A percentile compares a stretch with the other conserved stretches of the same genome.
phyloP scores from a whole-genome alignment of 2,113 vertebrate species.

The Centrocercus urophasianus region DNA sequence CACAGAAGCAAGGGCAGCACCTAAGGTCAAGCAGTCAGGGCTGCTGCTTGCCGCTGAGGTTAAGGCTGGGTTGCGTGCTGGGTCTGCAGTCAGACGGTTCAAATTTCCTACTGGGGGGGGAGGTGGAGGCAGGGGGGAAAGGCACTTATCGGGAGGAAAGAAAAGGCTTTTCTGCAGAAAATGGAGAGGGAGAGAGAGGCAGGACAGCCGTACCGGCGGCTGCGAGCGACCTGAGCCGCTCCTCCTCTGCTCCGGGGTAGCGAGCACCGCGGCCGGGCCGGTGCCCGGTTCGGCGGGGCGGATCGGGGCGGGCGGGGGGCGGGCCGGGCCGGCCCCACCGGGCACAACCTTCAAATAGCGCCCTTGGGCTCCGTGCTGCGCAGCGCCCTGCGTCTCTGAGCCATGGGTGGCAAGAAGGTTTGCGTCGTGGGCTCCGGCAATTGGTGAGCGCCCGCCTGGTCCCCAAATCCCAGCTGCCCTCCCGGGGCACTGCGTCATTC shows the following conservation, averaged over 20 bases:
- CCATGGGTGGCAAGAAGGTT: constrained; percentile 84
- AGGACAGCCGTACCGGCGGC: rapidly evolving
- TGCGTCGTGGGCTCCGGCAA: constrained; percentile 96
- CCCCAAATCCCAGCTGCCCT: neutral
- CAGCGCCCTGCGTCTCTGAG: neutral
- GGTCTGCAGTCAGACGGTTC: neutral
- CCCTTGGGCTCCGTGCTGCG: rapidly evolving
- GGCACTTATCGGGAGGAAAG: neutral
- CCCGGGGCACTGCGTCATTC: neutral
- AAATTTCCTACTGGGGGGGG: rapidly evolving
- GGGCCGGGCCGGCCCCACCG: neutral
- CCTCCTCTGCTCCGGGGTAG: neutral
- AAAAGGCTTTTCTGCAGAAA: neutral
- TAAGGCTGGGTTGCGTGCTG: neutral
- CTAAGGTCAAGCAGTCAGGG: neutral
- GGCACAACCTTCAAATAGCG: neutral
- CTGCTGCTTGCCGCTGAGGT: neutral
- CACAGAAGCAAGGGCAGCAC: rapidly evolving
- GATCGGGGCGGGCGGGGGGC: constrained; percentile 14
- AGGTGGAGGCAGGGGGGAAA: too few species aligned
- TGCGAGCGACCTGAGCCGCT: neutral
- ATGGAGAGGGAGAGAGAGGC: too few species aligned
- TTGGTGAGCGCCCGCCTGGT: constrained; percentile 82
- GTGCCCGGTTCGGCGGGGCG: neutral
- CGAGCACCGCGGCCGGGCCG: too few species aligned